phyloP scores from a whole-genome alignment of 53 echinoderm and acorn worm genomes.

The Holothuria leucospilota region DNA sequence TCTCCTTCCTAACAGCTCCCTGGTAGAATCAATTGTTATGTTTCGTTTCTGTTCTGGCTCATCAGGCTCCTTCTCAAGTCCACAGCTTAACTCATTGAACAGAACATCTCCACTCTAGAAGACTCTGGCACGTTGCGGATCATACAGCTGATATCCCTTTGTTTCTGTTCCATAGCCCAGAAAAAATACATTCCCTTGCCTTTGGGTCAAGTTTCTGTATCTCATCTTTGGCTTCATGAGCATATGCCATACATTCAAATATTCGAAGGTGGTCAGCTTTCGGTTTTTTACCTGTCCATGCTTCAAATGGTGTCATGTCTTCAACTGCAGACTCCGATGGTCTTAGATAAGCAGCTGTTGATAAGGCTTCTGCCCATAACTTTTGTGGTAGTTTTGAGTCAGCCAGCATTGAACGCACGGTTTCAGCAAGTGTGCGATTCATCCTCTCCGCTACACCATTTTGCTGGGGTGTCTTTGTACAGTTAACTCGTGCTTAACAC shows the following conservation, averaged over 20 bases:
- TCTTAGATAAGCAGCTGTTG: conserved; percentile 19
- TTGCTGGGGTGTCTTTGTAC: conserved; percentile 8
- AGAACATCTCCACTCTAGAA: neutral
- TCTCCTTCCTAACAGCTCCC: no score
- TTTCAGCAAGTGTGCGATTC: neutral
- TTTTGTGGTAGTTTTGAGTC: conserved; percentile 30
- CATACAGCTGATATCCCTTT: conserved; percentile 12
- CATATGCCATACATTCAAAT: conserved; percentile 13
- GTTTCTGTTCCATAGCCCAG: no score
- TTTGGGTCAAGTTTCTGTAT: conserved; percentile 5
- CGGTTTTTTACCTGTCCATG: neutral
- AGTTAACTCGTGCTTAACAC: conserved; percentile 6
- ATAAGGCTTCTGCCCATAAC: no score
- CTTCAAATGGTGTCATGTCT: conserved; percentile 26
- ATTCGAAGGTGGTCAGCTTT: conserved; percentile 8
- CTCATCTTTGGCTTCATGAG: conserved; percentile 8
- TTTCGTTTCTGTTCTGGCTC: neutral
- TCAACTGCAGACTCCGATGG: neutral
- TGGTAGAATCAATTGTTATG: conserved; percentile 3
- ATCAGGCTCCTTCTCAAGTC: no score
- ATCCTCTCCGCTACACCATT: no score
- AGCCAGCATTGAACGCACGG: conserved; percentile 10
- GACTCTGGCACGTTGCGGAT: conserved; percentile 23
- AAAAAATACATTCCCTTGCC: no score
- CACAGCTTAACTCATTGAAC: neutral